Conservation (phyloP, 2,113 vertebrate species). For the Ptyas mucosa region DNA sequence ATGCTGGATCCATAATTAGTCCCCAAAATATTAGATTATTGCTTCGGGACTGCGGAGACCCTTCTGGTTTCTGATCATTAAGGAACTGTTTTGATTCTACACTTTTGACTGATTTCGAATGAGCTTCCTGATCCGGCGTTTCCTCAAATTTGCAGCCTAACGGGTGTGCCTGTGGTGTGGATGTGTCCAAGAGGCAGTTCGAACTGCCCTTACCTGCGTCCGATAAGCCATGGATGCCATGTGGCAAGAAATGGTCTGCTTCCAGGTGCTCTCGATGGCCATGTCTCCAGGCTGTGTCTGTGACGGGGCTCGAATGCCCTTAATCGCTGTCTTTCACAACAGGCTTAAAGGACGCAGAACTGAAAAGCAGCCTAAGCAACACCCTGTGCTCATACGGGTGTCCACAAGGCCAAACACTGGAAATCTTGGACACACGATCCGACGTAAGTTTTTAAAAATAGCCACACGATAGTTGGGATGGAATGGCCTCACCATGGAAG, state of each 20-base stretch:
- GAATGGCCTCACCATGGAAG: no score
- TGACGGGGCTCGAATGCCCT: not conserved
- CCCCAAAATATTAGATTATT: not conserved
- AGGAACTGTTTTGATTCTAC: no score
- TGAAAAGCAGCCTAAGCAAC: not conserved
- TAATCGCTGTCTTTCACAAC: rapidly evolving
- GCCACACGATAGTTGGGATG: not conserved
- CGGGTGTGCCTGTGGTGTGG: not conserved
- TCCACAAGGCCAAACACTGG: not conserved
- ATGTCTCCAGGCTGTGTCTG: not conserved
- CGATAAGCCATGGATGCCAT: not conserved
- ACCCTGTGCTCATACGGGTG: not conserved
- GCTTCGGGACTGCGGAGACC: not conserved
- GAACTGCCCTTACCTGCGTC: no score
- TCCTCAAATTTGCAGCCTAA: not conserved
- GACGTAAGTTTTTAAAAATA: not conserved
- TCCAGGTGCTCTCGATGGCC: not conserved
- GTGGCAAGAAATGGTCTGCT: not conserved
- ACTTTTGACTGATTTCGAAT: not conserved
- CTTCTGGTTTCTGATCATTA: not conserved
- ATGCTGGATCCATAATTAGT: not conserved
- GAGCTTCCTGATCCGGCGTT: not conserved
- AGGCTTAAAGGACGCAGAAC: not conserved
- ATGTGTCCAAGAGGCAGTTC: not conserved
- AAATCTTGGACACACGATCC: not conserved